Conservation (phyloP, 2,113 vertebrate genomes). For the Xyrauchen texanus region DNA sequence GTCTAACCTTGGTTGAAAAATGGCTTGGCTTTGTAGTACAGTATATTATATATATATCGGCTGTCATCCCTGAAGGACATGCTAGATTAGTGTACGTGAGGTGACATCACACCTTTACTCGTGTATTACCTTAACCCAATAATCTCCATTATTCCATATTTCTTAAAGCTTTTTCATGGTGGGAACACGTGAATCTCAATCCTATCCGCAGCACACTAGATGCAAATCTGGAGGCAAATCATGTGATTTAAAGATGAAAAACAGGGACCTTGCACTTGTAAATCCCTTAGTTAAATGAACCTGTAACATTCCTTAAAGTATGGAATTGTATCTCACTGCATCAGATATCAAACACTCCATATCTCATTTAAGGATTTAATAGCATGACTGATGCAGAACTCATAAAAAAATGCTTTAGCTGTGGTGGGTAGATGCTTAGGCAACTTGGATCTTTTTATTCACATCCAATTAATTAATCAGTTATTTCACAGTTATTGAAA, state of each 20-base stretch:
- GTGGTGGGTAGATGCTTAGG: not conserved
- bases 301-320: not conserved
- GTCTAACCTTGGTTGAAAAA: not conserved
- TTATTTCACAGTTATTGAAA: not conserved
- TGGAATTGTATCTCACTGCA: slow-evolving; percentile 1
- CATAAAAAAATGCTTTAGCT: slow-evolving; percentile 1
- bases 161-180: not conserved
- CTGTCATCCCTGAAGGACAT: slow-evolving; percentile 10
- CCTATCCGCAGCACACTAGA: slow-evolving; percentile 1
- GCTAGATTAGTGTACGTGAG: not conserved
- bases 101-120: not conserved
- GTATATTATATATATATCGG: not conserved
- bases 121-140: slow-evolving; percentile 14
- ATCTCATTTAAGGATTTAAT: slow-evolving; percentile 27
- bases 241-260: not conserved
- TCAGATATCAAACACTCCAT: too few relatives aligned
- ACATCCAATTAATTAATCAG: not conserved
- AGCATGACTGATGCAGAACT: not conserved
- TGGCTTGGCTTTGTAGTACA: not conserved
- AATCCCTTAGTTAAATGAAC: slow-evolving; percentile 1
- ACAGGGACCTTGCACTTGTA: not conserved
- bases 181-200: slow-evolving; percentile 2
- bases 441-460: slow-evolving; percentile 20
- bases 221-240: slow-evolving; percentile 1
- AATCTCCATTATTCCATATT: slow-evolving; percentile 23